phyloP scores from a whole-genome alignment of 2,113 vertebrate genomes.

The Axis porcinus region DNA sequence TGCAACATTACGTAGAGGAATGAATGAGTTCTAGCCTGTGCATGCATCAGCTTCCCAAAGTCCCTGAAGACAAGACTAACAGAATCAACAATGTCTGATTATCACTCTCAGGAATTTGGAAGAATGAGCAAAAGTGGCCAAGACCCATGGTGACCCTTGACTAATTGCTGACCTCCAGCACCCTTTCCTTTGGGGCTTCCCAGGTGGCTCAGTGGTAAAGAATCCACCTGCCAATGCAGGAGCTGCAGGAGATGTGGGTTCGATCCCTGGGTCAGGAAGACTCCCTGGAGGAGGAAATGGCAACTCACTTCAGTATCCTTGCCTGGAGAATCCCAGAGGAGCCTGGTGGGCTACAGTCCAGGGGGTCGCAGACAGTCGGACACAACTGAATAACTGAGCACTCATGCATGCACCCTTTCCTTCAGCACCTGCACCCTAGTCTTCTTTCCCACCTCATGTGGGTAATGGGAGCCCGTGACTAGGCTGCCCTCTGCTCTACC shows the following conservation, averaged over 20 bases:
- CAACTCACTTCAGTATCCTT: background rate
- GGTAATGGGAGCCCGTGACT: background rate
- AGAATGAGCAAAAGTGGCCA: background rate
- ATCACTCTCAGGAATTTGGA: background rate
- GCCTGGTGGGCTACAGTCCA: background rate
- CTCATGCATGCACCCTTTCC: background rate
- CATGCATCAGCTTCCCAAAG: background rate
- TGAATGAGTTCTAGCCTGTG: background rate
- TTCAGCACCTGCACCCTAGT: background rate
- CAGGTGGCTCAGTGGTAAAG: background rate
- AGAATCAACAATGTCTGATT: background rate
- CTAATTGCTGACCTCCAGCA: background rate
- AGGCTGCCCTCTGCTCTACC: background rate
- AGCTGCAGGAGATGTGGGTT: background rate
- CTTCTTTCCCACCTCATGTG: background rate
- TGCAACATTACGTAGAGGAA: background rate
- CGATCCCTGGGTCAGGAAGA: background rate
- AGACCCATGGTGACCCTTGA: background rate
- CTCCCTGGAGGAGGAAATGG: background rate
- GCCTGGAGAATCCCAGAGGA: background rate
- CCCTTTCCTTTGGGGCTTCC: background rate
- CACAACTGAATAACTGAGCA: background rate
- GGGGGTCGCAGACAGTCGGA: background rate
- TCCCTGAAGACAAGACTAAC: background rate
- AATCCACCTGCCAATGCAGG: background rate